Evolutionary conservation across 1,140 invertebrate genomes (phyloP).

Genomic region (Tetramorium parvispinum): DNA sequence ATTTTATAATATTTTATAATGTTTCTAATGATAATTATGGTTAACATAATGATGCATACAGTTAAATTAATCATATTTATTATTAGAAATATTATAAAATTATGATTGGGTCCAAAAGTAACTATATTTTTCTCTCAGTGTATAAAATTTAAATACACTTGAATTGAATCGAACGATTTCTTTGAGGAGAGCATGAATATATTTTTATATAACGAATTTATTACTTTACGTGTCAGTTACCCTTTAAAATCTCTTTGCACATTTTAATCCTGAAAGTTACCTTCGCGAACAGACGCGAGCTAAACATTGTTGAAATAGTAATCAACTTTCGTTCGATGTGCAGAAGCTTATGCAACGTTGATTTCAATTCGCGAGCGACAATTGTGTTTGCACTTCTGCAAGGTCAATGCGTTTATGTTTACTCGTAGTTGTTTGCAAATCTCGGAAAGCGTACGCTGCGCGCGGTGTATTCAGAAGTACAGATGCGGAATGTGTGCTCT

Average conservation of each 20-base stretch:
- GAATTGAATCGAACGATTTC: neutral
- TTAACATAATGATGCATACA: too few species aligned
- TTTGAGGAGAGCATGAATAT: neutral
- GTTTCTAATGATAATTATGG: too few species aligned
- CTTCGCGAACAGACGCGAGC: neutral
- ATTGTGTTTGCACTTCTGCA: conserved; percentile 54
- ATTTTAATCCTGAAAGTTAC: conserved; percentile 8
- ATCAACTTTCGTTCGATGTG: conserved; percentile 53
- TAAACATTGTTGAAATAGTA: conserved; percentile 40
- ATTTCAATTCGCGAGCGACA: conserved; percentile 56
- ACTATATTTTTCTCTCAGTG: too few species aligned
- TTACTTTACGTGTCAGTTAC: neutral
- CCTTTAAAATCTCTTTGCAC: neutral
- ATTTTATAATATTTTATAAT: too few species aligned
- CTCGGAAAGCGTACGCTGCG: conserved; percentile 32
- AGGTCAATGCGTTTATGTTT: conserved; percentile 60
- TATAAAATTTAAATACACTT: neutral
- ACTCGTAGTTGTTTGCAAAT: conserved; percentile 54
- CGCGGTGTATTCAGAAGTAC: conserved; percentile 8
- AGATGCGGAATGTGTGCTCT: conserved; percentile 16
- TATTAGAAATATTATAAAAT: too few species aligned
- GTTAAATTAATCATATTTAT: too few species aligned
- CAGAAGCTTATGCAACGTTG: conserved; percentile 44
- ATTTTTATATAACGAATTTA: neutral
- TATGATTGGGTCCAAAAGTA: too few species aligned